Base-by-base conservation (phyloP, 2,888 invertebrate genomes). In the Drosophila leonis region DNA sequence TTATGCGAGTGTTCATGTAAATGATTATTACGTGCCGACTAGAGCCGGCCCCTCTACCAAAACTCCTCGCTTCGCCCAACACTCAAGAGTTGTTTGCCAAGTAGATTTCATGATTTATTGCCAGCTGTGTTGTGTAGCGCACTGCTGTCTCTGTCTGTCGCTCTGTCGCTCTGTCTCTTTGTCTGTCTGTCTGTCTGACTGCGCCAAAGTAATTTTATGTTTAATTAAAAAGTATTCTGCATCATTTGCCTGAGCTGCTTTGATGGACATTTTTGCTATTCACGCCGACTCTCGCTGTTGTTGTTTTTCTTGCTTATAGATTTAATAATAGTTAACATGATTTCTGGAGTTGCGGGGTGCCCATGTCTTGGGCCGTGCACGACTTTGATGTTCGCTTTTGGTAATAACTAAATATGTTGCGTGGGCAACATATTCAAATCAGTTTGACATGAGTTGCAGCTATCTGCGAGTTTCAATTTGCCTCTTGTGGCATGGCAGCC, bases 1-100 rank as follows among this genome's bases (percentile, higher is more conserved):
- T 86, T 86, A 86, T 90, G 90, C 90, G 88, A 86, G 86, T 90
- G 88, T 85, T 90, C 90, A 86, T 86, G 86, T 86, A 86, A 86
- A 86, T 86, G 88, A 86, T 90, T 90, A 90, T 86, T 86, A 90
- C 88, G 85, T 85, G 84, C 84, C 86, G 88, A 82, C 88, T 81
- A 68, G 37, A 5, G 24, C 48, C 71, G 31, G 10, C 4, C 42
- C 37, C 20, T 54, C 9, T 10, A 1, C 44, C 15, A 15, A 24
- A n/a, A 18, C 54, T 27, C 29, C 29, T 1, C 27, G 39, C 7
- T 7, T 27, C 39, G n/a, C 54, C 54, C 51, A 35, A 72, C 52
- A 49, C 63, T 68, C 44, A 37, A 52, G 52, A 42, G 65, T 72
- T 88, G 76, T 83, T 86, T 80, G 79, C 69, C 68, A 90, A 83